Percentiles rank a stretch among this genome's conserved stretches.
phyloP scores from a whole-genome alignment of 2,113 vertebrate species.

The Embiotoca jacksoni region DNA sequence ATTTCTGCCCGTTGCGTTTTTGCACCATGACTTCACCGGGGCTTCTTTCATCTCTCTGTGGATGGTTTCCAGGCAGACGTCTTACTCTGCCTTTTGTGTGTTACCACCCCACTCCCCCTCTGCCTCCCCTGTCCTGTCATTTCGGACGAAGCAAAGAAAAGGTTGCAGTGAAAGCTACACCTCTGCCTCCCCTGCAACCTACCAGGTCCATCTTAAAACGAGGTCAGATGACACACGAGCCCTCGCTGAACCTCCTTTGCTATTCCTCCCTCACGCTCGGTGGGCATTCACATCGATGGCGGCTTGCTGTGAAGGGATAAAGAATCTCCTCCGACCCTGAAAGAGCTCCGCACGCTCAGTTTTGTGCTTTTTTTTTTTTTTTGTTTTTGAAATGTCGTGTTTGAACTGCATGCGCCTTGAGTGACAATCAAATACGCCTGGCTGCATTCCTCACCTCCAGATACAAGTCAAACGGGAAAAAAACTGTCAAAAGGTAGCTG shows the following conservation, averaged over 20 bases:
- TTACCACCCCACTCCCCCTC: not conserved
- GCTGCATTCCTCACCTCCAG: not conserved
- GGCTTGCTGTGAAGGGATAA: conserved; percentile 4
- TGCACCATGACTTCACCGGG: conserved; percentile 71
- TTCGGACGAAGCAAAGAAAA: conserved; percentile 68
- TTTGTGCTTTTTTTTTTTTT: not conserved
- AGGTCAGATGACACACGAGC: conserved; percentile 79
- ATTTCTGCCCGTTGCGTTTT: conserved; percentile 56
- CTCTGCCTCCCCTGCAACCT: conserved; percentile 73
- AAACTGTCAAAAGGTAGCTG: not conserved
- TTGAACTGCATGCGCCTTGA: not conserved
- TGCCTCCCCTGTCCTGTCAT: conserved; percentile 50
- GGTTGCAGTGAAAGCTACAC: conserved; percentile 78
- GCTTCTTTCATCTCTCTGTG: conserved; percentile 66
- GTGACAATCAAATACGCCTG: not conserved
- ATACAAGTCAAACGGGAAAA: not conserved
- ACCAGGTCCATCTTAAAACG: conserved; percentile 68
- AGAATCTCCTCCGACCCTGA: not conserved
- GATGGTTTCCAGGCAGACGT: conserved; percentile 74
- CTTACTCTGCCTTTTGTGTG: conserved; percentile 66
- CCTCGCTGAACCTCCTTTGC: conserved; percentile 48
- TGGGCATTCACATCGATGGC: conserved; percentile 18
- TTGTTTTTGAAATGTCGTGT: conserved; percentile 18
- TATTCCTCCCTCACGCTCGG: conserved; percentile 25
- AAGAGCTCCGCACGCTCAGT: conserved; percentile 1